Conservation (phyloP, 2,888 invertebrate genomes). For the Cataglyphis cursor region DNA sequence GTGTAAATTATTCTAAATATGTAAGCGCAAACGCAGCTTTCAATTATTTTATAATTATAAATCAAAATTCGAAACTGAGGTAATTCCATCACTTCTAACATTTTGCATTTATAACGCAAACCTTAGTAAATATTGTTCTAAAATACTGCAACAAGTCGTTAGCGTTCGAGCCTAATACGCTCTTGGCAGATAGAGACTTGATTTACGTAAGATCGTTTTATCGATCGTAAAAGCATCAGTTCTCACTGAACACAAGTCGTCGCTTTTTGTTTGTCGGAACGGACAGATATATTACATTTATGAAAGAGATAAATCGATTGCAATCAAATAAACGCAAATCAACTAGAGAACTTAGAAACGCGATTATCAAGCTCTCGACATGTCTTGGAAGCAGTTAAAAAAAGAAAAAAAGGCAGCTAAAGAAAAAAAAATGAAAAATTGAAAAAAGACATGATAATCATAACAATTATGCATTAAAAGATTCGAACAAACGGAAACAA, state of each 20-base stretch:
- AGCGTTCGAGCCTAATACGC: not conserved
- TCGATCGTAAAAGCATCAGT: constrained; percentile 39
- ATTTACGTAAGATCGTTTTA: constrained; percentile 51
- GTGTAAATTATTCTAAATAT: not conserved
- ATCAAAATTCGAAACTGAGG: not conserved
- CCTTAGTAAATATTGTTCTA: too few relatives aligned
- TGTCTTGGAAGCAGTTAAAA: constrained; percentile 90
- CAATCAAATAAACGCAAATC: constrained; percentile 52
- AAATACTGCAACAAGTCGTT: not conserved
- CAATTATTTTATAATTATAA: not conserved
- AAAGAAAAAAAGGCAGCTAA: constrained; percentile 89
- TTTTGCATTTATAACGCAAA: not conserved
- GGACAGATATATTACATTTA: constrained; percentile 45
- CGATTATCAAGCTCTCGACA: constrained; percentile 56
- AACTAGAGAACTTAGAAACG: constrained; percentile 1
- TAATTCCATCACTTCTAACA: not conserved
- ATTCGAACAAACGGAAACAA: constrained; percentile 78
- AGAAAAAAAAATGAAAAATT: constrained; percentile 88
- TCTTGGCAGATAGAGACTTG: constrained; percentile 40
- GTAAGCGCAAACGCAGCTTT: not conserved
- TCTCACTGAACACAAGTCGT: constrained; percentile 46
- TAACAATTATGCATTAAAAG: constrained; percentile 62
- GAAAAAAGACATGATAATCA: constrained; percentile 61
- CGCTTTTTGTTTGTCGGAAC: constrained; percentile 52
- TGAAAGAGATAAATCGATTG: constrained; percentile 54